These are phyloP conservation scores for Hyla sarda DNA, from an alignment of 2,113 vertebrate genomes.

Conservation along the genomic window DNA sequence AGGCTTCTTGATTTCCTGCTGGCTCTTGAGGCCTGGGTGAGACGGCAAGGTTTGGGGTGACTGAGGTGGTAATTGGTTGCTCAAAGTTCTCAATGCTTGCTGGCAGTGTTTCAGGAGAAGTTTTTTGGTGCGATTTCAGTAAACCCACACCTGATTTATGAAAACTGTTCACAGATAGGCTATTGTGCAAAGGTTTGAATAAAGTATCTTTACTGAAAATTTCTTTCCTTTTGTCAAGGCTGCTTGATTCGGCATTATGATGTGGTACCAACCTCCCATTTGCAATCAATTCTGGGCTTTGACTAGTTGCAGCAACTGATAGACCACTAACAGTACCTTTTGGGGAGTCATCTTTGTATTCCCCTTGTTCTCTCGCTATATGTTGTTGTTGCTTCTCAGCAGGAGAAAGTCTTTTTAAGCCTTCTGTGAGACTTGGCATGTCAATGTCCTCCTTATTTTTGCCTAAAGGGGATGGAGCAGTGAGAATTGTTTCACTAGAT, in stretches of 20 bases:
- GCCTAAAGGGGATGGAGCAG: slow-evolving; percentile 80
- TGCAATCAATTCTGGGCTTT: slow-evolving; percentile 77
- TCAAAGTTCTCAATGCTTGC: slow-evolving; percentile 86
- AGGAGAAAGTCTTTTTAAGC: slow-evolving; percentile 79
- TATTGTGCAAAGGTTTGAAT: slow-evolving; percentile 92
- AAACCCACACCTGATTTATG: slow-evolving; percentile 88
- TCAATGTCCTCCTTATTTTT: slow-evolving; percentile 87
- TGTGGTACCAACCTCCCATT: slow-evolving; percentile 84
- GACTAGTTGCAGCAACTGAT: slow-evolving; percentile 60
- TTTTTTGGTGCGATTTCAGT: slow-evolving; percentile 82
- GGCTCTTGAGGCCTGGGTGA: slow-evolving; percentile 86
- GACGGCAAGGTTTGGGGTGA: slow-evolving; percentile 75
- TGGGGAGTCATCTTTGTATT: slow-evolving; percentile 86
- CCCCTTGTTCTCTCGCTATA: slow-evolving; percentile 80
- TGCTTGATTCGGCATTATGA: slow-evolving; percentile 80
- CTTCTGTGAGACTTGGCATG: slow-evolving; percentile 83
- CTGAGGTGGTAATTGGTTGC: slow-evolving; percentile 80
- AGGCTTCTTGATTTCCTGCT: slow-evolving; percentile 81
- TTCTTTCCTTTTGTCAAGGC: slow-evolving; percentile 92
- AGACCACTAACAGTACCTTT: slow-evolving; percentile 81
- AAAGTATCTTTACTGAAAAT: slow-evolving; percentile 95
- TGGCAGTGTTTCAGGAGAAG: slow-evolving; percentile 82
- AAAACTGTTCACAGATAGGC: slow-evolving; percentile 90
- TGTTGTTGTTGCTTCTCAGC: slow-evolving; percentile 84
- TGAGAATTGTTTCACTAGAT: slow-evolving; percentile 85